Evolutionary conservation across 2,113 vertebrate genomes (phyloP), one percentile per base, ranked within the genome.

Genomic region (Bambusicola thoracicus): DNA sequence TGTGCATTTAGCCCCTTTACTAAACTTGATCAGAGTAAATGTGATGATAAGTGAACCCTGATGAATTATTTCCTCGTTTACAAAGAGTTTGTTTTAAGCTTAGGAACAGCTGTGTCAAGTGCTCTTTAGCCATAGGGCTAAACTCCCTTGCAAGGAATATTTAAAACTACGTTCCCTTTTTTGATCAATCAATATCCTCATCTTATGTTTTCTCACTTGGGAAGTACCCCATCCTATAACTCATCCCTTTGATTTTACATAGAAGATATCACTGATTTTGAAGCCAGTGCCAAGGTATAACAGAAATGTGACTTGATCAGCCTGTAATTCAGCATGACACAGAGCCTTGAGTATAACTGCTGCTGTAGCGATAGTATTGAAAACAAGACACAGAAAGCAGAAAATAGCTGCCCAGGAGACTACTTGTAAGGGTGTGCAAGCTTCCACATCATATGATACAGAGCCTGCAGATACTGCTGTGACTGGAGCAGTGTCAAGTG

Each of bases 1-100:
- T 68, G 17, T 81, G n/a, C 69, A 51, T 85, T 87, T 92, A 83
- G 85, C 46, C 80, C 38, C 75, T 74, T 91, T 63, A 80, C 43
- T 83, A 40, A 81, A 83, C 19, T 69, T 4, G 1, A 70, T 83
- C n/a, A 59, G 72, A 66, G 7, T 36, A 30, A 76, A 80, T 80
- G 80, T 20, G 46, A 67, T 82, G 46, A 67, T 83, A 61, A 80
- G 82, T 77, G 74, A 92, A 79, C 12, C 30, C 59, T 34, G 14
- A n/a, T 76, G 25, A 93, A 93, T 85, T 89, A 81, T 2, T 85
- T 20, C 19, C 20, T 89, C 43, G 58, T 81, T 87, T 86, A 30
- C 41, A 51, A 79, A 53, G n/a, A 85, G 30, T 24, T 89, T 75
- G 29, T 46, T 94, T 88, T 81, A 85, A 82, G 32, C 48, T 80